Conservation (phyloP, 2,113 vertebrate genomes). For the Corynorhinus townsendii region DNA sequence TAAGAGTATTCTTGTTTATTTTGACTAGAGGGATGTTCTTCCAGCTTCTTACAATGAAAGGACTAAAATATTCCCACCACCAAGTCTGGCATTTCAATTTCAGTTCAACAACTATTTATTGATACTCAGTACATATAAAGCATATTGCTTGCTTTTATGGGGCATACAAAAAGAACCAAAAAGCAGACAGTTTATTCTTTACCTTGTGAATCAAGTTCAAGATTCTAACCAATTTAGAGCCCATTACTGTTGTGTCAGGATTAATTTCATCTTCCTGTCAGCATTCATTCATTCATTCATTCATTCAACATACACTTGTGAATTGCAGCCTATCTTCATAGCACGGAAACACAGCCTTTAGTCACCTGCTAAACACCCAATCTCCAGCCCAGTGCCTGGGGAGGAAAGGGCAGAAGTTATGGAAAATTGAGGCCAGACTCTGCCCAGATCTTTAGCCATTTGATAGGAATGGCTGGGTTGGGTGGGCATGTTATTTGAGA, state of each 20-base stretch:
- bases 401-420: background rate
- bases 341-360: background rate
- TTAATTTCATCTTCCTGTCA: background rate
- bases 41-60: slow-evolving; percentile 1
- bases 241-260: background rate
- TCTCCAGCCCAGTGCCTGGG: background rate
- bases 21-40: background rate
- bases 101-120: slow-evolving; percentile 10
- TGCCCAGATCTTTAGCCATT: background rate
- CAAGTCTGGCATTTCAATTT: background rate
- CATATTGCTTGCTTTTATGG: background rate
- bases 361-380: background rate
- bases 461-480: background rate
- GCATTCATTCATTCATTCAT: background rate
- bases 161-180: background rate
- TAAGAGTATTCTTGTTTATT: slow-evolving; percentile 10
- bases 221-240: background rate
- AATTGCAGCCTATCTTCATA: background rate
- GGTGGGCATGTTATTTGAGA: background rate
- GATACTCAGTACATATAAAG: background rate
- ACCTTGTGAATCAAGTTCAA: slow-evolving; percentile 9
- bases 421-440: background rate
- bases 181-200: background rate
- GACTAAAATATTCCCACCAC: background rate
- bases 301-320: background rate